Base-by-base conservation (phyloP, 2,797 vertebrate genomes). In the Oryzias dopingdopingensis region DNA sequence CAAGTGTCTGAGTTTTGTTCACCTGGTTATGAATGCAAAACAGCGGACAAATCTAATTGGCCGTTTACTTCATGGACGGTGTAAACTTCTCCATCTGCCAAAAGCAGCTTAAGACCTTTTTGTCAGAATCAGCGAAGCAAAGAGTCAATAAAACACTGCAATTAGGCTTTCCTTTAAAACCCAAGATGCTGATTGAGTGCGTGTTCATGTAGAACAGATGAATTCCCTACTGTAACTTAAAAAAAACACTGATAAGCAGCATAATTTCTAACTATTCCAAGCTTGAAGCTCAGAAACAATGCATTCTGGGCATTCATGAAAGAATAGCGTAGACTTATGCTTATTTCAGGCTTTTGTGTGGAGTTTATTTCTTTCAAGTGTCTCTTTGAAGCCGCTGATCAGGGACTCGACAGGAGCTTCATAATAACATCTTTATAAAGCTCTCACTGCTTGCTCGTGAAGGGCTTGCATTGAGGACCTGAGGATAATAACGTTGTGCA, bases 61-160 rank as follows among this genome's bases (percentile, higher is more conserved):
- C 79, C 59, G 76, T 78, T 65, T 77, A 62, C 58, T 56, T 67
- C 56, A 54, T 56, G 51, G 74, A 64, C 65, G 59, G 29, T 65
- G 54, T 55, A 59, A 62, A 82, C 71, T 8, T 79, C 75, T 77
- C 79, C 56, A 62, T 82, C 72, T 64, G 74, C 80, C 74, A 80
- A 80, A 80, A 57, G 78, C 79, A 84, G 74, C 57, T 77, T 74
- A 72, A 76, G 70, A 80, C 66, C 70, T 86, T 72, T 89, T 87
- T 76, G 84, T 81, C 81, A 75, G 72, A 86, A 54, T 74, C 75
- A 77, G 79, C 86, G 80, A 86, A 86, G 75, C 49, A 85, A 81
- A 79, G 81, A 74, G 65, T 86, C 87, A 84, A 88, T 65, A 81
- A 79, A 54, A 40, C 26, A 20, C 49, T 65, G 72, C 59, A 86